Percentiles rank a stretch among this genome's conserved stretches.
Evolutionary conservation across 2,888 invertebrate species (phyloP).

Genomic region (Allolobophora icterica): DNA sequence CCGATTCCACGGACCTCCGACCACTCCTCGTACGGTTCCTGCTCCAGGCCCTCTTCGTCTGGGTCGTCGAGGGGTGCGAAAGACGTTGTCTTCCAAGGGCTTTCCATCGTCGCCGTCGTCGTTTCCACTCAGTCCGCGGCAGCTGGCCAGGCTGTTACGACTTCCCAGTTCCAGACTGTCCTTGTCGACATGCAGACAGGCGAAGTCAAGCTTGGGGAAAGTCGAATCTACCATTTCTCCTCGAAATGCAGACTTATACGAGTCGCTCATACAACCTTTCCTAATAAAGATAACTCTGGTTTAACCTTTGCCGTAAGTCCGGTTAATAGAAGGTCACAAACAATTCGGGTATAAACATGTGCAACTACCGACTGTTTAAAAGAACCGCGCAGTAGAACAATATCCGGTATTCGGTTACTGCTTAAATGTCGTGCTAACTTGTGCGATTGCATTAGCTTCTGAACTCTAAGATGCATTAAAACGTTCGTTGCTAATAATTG

Average conservation of each 20-base stretch:
- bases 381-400: neutral
- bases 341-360: neutral
- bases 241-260: neutral
- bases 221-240: neutral
- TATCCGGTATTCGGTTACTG: neutral
- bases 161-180: neutral
- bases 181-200: neutral
- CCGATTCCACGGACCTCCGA: neutral
- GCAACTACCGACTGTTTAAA: neutral
- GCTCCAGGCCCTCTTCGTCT: neutral
- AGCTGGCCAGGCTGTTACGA: slow-evolving; percentile 14
- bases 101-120: slow-evolving; percentile 2
- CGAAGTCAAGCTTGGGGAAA: neutral
- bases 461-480: neutral
- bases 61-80: neutral
- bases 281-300: neutral
- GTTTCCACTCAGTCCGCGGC: neutral
- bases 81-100: slow-evolving; percentile 30
- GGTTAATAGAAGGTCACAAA: neutral
- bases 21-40: neutral
- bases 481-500: neutral
- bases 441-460: too few relatives aligned
- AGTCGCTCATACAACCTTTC: neutral
- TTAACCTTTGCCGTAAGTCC: neutral
- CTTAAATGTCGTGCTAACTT: neutral